Conservation (phyloP, 2,113 vertebrate species). For the Zingel zingel region DNA sequence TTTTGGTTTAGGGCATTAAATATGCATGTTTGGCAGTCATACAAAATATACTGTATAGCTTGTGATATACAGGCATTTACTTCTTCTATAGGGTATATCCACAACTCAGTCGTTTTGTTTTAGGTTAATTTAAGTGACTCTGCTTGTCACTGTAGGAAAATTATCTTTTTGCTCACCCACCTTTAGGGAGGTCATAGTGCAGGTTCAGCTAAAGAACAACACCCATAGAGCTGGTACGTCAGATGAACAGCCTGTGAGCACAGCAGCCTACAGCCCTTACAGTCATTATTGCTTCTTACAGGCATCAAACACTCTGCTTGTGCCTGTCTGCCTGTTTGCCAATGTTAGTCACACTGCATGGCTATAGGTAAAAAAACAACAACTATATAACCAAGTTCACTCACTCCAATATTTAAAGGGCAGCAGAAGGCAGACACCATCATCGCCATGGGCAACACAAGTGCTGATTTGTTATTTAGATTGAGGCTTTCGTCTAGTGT, state of each 20-base stretch:
- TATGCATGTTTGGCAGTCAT: not conserved
- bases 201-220: slow-evolving; percentile 28
- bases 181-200: slow-evolving; percentile 5
- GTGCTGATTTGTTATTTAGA: slow-evolving; percentile 54
- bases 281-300: slow-evolving; percentile 14
- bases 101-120: not conserved
- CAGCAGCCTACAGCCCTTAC: slow-evolving; percentile 6
- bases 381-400: slow-evolving; percentile 17
- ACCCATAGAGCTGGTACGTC: slow-evolving; percentile 1
- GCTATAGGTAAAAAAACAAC: slow-evolving; percentile 22
- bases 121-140: slow-evolving; percentile 1
- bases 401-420: slow-evolving; percentile 43
- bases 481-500: slow-evolving; percentile 32
- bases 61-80: not conserved
- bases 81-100: not conserved
- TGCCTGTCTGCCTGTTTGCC: slow-evolving; percentile 31
- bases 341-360: slow-evolving; percentile 40
- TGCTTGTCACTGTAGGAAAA: not conserved
- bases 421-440: slow-evolving; percentile 36
- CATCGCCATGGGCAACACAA: slow-evolving; percentile 14
- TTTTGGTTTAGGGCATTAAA: not conserved
- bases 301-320: slow-evolving; percentile 36
- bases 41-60: not conserved
- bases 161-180: not conserved
- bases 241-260: slow-evolving; percentile 22